Conservation (phyloP, 2,113 vertebrate species). For the Mormoops blainvillei region DNA sequence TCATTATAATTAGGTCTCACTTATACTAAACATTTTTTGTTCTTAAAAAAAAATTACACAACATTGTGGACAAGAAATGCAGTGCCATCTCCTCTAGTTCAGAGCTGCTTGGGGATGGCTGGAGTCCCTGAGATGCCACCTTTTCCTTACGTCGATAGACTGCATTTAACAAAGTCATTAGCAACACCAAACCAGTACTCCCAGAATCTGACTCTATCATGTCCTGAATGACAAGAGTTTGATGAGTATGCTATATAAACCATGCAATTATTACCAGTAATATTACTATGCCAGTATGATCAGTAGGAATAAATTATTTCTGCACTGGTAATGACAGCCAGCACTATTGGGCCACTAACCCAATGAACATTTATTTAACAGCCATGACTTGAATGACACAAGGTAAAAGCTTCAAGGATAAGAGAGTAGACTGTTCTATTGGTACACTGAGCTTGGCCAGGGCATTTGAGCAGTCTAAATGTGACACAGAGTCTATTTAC, state of each 20-base stretch:
- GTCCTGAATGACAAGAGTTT: background rate
- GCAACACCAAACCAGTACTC: background rate
- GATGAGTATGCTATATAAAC: background rate
- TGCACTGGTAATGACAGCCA: background rate
- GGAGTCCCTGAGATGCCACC: background rate
- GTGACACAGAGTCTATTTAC: conserved; percentile 52
- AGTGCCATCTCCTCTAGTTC: background rate
- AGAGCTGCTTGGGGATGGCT: background rate
- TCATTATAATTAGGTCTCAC: background rate
- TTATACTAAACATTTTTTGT: background rate
- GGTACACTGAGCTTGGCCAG: background rate
- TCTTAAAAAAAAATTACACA: background rate
- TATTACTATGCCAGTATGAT: background rate
- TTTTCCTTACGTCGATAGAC: background rate
- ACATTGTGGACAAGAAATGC: background rate
- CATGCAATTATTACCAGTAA: too few relatives aligned
- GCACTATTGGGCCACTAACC: background rate
- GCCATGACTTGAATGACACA: background rate
- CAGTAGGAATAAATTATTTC: background rate
- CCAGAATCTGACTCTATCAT: background rate
- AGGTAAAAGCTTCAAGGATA: background rate
- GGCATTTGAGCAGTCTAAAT: background rate
- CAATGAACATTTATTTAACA: background rate
- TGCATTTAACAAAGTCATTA: background rate
- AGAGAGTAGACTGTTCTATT: background rate